phyloP scores from a whole-genome alignment of 2,797 vertebrate genomes.

The Botia almorhae region DNA sequence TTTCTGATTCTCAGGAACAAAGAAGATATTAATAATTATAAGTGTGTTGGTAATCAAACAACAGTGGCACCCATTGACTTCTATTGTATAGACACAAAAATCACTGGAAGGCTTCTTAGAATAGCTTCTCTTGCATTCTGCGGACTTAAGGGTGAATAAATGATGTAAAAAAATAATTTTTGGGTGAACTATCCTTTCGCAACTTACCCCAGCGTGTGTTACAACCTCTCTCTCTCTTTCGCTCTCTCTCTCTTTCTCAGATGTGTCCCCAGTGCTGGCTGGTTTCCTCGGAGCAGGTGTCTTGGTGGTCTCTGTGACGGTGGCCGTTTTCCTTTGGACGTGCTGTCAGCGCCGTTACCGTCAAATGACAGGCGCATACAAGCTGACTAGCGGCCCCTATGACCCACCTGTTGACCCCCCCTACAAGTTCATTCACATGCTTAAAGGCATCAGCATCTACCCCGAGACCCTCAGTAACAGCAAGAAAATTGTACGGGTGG shows the following conservation, averaged over 20 bases:
- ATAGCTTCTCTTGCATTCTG: no score
- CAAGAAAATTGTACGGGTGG: conserved; percentile 85
- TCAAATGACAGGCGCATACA: conserved; percentile 81
- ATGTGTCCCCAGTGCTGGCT: conserved; percentile 91
- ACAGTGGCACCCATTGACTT: no score
- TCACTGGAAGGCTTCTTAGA: no score
- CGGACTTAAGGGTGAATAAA: no score
- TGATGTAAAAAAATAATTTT: no score
- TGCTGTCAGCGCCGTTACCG: conserved; percentile 91
- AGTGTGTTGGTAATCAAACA: no score
- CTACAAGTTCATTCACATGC: conserved; percentile 96
- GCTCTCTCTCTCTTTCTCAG: conserved; percentile 68
- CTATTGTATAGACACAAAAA: no score
- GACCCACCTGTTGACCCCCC: conserved; percentile 77
- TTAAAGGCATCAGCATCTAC: conserved; percentile 97
- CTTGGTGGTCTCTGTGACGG: conserved; percentile 85
- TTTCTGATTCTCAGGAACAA: no score
- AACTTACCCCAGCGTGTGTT: no score
- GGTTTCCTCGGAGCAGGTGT: conserved; percentile 93
- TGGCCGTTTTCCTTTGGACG: conserved; percentile 90
- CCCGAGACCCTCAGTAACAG: conserved; percentile 91
- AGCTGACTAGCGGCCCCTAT: conserved; percentile 75
- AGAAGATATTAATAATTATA: no score
- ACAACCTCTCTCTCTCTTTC: not conserved
- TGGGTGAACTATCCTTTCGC: no score